Evolutionary conservation across 2,888 invertebrate species (phyloP).

Genomic region (Eumacrocentrus americanus): DNA sequence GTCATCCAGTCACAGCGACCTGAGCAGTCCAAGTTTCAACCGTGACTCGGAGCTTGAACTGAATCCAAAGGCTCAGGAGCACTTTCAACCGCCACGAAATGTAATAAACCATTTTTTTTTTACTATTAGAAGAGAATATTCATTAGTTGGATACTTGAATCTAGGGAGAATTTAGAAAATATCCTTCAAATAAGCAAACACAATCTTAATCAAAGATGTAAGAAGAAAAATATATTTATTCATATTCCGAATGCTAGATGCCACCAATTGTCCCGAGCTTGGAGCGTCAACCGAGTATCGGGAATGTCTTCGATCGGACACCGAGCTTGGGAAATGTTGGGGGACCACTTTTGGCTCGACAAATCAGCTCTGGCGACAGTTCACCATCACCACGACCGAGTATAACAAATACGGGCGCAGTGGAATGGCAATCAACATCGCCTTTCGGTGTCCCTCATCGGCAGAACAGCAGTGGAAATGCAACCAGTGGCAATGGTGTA

Average conservation of each 20-base stretch:
- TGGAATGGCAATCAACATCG: conserved; percentile 30
- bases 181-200: too few species aligned
- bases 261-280: conserved; percentile 66
- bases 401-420: conserved; percentile 37
- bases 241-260: too few species aligned
- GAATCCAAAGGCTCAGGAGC: conserved; percentile 61
- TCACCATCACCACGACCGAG: conserved; percentile 27
- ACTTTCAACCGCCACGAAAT: conserved; percentile 46
- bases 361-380: conserved; percentile 45
- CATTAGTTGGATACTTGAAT: conserved; percentile 35
- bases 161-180: neutral
- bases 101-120: too few species aligned
- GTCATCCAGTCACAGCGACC: conserved; percentile 73
- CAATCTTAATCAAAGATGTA: too few species aligned
- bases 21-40: conserved; percentile 74
- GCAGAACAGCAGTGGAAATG: conserved; percentile 45
- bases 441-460: conserved; percentile 34
- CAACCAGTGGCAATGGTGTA: conserved; percentile 50
- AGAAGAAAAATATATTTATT: too few species aligned
- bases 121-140: too few species aligned
- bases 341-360: conserved; percentile 46
- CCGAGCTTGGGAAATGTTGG: conserved; percentile 68
- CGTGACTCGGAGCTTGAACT: conserved; percentile 73
- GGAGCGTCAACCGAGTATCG: conserved; percentile 68
- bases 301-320: conserved; percentile 69